Evolutionary conservation across 2,113 vertebrate species (phyloP), one percentile per base, ranked within the genome.

Genomic region (Sturnus vulgaris): DNA sequence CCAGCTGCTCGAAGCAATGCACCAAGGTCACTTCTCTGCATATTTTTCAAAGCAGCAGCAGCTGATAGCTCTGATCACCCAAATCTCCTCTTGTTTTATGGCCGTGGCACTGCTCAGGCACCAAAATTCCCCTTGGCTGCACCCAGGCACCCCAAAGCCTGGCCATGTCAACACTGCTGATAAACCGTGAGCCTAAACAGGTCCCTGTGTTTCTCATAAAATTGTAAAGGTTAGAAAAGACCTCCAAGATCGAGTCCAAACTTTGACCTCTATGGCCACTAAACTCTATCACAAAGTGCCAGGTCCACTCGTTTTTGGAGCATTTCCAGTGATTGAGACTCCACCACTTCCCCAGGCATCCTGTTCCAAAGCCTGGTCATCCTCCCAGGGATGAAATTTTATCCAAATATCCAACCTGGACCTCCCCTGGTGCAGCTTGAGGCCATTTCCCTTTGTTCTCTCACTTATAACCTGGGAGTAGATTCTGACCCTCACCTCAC

Each of bases 1-100:
- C 73, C 57, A 88, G 86, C 42, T 79, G 44, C 20, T 80, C 17
- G 3, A 47, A 88, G 33, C 52, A n/a, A 37, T 1, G 22, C 28
- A 69, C 13, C 52, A 57, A 95, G 52, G 85, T 80, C 69, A 47
- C 3, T 73, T 39, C 24, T 22, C 39, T 0, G 0, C 0, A 0
- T 40, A 10, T 20, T 35, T 73, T 15, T 50, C 31, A 11, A 15
- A 10, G 24, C 46, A 60, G 35, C 24, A 81, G 44, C 23, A 52
- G 69, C 8, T 1, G 2, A 10, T 11, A 40, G 6, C 37, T 57
- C 46, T 55, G 66, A 46, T 39, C 20, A 25, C 5, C 31, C 31
- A 53, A 61, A 86, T 44, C 15, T 77, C 55, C 78, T 69, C 35
- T 3, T 47, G 2, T 27, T 28, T 57, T 30, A 3, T 2, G 59